Base-by-base conservation (phyloP, 2,888 invertebrate species). In the Drosophila picticornis region DNA sequence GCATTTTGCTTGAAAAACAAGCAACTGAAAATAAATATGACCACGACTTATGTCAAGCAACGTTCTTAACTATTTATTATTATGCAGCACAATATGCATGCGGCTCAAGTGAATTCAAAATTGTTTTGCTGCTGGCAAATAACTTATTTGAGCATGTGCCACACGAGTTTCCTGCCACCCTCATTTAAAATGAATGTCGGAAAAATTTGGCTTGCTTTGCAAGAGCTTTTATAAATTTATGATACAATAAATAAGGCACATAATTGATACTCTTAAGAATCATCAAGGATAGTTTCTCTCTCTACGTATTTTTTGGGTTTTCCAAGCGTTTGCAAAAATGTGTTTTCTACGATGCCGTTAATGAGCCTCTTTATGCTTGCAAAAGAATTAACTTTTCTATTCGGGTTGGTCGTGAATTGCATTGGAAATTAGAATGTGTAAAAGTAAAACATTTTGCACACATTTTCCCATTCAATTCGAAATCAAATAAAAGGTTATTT, bases 381-480 rank as follows among this genome's bases (percentile, higher is more conserved):
- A 5, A 13, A 34, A 13, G 34, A 4, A 34, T 34, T 34, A 6
- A 34, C 4, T 4, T 31, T 31, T 31, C 9, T 2, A 31, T 31
- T 16, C 5, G 16, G 13, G 34, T 34, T 34, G 34, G 34, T 16
- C 66, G 55, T 52, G 75, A 56, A 31, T 63, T 27, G 38, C 29
- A 80, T 74, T 75, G 71, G 58, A 67, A 83, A 85, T 83, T 88
- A 65, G 77, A 77, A 83, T 83, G 74, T 74, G 80, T 59, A 76
- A 76, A 76, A 64, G 59, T 52, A 57, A 16, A 25, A 22, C 32
- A 34, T 22, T 16, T 4, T 4, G 62, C 75, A 50, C 58, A 62
- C 63, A 62, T 55, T 74, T 78, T 59, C 52, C 55, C 61, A 71
- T 63, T 60, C 69, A 82, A 82, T 80, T 80, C 77, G 77, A 72